These are phyloP conservation scores for Cardiocondyla obscurior DNA, from an alignment of 1,140 invertebrate genomes.

Conservation along the genomic window DNA sequence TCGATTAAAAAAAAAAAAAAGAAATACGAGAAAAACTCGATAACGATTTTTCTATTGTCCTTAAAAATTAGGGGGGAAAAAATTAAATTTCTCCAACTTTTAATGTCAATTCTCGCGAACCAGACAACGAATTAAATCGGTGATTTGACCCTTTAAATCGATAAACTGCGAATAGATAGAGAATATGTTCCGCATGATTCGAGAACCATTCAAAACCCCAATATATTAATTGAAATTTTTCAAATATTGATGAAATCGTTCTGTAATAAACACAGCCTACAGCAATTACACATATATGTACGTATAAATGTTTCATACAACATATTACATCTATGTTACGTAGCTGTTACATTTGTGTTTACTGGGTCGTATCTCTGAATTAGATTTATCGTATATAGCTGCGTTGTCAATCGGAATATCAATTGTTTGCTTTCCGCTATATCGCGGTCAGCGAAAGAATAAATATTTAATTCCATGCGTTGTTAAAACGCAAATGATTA, in stretches of 20 bases:
- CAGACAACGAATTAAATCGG: neutral
- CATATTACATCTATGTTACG: too few relatives aligned
- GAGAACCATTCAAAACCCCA: neutral
- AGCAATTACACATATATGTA: too few relatives aligned
- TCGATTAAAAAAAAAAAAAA: neutral
- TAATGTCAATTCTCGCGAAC: neutral
- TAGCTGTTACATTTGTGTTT: too few relatives aligned
- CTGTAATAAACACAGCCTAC: too few relatives aligned
- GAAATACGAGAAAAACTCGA: neutral
- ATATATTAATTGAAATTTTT: neutral
- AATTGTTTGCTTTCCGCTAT: neutral
- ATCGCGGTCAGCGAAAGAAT: neutral
- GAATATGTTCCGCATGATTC: neutral
- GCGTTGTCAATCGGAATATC: neutral
- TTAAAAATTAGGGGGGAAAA: neutral
- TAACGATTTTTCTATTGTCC: neutral
- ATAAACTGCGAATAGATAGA: neutral
- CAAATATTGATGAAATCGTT: neutral
- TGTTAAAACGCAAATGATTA: neutral
- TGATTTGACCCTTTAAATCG: neutral
- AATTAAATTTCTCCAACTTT: neutral
- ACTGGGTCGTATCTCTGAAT: neutral
- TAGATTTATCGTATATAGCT: neutral
- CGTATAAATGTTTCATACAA: too few relatives aligned
- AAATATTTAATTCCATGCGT: conserved; percentile 18